These are phyloP conservation scores for Terebella lapidaria DNA, from an alignment of 2,888 invertebrate genomes.

Conservation along the genomic window DNA sequence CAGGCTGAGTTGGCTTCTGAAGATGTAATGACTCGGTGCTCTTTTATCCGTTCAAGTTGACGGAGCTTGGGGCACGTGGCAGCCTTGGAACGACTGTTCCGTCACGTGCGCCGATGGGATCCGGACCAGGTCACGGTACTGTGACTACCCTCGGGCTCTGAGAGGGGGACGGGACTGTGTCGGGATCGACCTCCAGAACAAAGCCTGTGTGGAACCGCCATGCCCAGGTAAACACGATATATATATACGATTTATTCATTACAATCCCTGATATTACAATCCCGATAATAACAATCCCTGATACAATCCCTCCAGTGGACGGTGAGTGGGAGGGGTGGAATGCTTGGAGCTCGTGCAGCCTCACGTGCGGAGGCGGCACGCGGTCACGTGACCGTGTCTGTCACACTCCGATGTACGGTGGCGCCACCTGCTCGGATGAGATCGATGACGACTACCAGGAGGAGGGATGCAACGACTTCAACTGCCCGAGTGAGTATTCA, in stretches of 20 bases:
- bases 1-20: too few relatives aligned
- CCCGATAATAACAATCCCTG: too few relatives aligned
- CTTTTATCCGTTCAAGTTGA: too few relatives aligned
- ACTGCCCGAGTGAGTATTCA: slow-evolving; percentile 44
- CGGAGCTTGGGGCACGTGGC: slow-evolving; percentile 48
- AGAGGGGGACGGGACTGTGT: slow-evolving; percentile 15
- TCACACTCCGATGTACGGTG: slow-evolving; percentile 33
- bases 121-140: slow-evolving; percentile 35
- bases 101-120: slow-evolving; percentile 45
- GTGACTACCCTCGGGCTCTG: slow-evolving; percentile 39
- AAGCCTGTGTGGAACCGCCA: slow-evolving; percentile 8
- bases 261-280: too few relatives aligned
- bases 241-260: too few relatives aligned
- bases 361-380: slow-evolving; percentile 27
- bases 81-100: slow-evolving; percentile 42
- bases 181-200: slow-evolving; percentile 1
- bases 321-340: slow-evolving; percentile 28
- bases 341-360: slow-evolving; percentile 25
- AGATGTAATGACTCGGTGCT: too few relatives aligned
- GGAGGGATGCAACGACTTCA: slow-evolving; percentile 33
- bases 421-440: slow-evolving; percentile 35
- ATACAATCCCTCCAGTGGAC: too few relatives aligned
- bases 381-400: slow-evolving; percentile 21
- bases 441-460: slow-evolving; percentile 22
- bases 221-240: slow-evolving; percentile 24